Evolutionary conservation across 2,888 invertebrate species (phyloP).

Genomic region (Linnaemya vulpina): DNA sequence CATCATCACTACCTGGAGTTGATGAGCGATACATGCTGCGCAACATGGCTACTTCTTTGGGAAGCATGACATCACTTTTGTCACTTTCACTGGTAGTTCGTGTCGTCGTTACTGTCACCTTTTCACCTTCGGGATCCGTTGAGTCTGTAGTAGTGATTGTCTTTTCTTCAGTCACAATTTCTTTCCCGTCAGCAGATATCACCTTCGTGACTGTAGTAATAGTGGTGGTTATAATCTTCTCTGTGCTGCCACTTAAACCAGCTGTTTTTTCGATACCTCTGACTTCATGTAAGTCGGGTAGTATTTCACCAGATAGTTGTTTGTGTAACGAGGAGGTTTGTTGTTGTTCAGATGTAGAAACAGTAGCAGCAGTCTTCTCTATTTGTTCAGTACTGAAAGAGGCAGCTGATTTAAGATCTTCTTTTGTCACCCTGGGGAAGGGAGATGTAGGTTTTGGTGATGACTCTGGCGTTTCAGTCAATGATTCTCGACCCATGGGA

Average conservation of each 20-base stretch:
- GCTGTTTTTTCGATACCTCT: constrained; percentile 80
- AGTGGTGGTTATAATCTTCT: constrained; percentile 82
- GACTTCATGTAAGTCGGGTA: constrained; percentile 82
- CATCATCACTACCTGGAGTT: constrained; percentile 87
- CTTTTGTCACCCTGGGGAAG: constrained; percentile 81
- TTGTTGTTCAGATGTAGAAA: constrained; percentile 79
- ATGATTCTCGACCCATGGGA: constrained; percentile 85
- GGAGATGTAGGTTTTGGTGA: constrained; percentile 83
- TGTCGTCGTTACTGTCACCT: constrained; percentile 84
- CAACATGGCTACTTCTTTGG: constrained; percentile 84
- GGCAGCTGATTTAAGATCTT: constrained; percentile 78
- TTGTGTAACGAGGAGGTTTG: constrained; percentile 35
- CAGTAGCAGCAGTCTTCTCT: constrained; percentile 73
- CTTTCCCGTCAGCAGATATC: constrained; percentile 82
- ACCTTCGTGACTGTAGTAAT: constrained; percentile 82
- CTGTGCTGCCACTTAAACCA: constrained; percentile 79
- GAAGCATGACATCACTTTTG: constrained; percentile 80
- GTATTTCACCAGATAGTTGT: constrained; percentile 71
- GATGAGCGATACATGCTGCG: constrained; percentile 85
- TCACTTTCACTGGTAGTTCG: constrained; percentile 84
- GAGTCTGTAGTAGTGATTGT: constrained; percentile 82
- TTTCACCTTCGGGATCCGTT: constrained; percentile 83
- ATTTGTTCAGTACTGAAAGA: constrained; percentile 75
- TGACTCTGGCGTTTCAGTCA: constrained; percentile 83
- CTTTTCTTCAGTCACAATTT: constrained; percentile 82